Evolutionary conservation across 1,140 invertebrate species (phyloP).

Genomic region (Drosophila repletoides): DNA sequence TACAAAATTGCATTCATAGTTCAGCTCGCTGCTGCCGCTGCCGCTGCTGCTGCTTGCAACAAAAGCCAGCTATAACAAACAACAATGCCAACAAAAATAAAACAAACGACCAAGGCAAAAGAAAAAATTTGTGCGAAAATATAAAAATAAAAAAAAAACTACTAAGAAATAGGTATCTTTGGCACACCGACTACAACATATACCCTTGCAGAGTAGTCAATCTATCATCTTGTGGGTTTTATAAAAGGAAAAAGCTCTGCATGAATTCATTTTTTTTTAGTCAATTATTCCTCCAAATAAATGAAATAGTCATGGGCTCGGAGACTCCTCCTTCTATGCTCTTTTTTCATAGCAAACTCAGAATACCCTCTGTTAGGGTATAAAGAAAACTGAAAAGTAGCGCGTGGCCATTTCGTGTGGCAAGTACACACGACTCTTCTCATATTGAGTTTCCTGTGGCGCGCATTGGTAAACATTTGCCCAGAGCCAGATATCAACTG

Average conservation of each 20-base stretch:
- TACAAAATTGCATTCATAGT: conserved; percentile 82
- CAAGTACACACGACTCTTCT: conserved; percentile 8
- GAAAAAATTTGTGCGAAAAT: conserved; percentile 56
- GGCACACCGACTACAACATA: too few relatives aligned
- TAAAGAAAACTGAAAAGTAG: conserved; percentile 16
- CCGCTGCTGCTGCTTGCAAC: conserved; percentile 44
- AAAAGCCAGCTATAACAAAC: conserved; percentile 74
- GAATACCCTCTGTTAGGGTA: too few relatives aligned
- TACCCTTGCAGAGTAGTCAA: too few relatives aligned
- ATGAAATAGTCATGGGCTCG: too few relatives aligned
- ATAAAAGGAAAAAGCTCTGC: too few relatives aligned
- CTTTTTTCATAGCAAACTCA: too few relatives aligned
- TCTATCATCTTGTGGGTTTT: too few relatives aligned
- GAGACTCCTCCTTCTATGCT: too few relatives aligned
- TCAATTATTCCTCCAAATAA: too few relatives aligned
- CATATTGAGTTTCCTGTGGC: conserved; percentile 63
- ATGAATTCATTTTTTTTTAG: too few relatives aligned
- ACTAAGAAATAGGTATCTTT: conserved; percentile 9
- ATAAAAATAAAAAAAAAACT: background rate
- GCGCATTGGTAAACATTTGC: conserved; percentile 59
- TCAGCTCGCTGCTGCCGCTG: conserved; percentile 47
- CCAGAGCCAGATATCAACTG: conserved; percentile 4
- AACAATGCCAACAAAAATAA: conserved; percentile 60
- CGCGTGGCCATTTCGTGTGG: conserved; percentile 45
- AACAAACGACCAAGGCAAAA: conserved; percentile 32